Evolutionary conservation across 2,113 vertebrate species (phyloP).

Genomic region (Nibea coibor): DNA sequence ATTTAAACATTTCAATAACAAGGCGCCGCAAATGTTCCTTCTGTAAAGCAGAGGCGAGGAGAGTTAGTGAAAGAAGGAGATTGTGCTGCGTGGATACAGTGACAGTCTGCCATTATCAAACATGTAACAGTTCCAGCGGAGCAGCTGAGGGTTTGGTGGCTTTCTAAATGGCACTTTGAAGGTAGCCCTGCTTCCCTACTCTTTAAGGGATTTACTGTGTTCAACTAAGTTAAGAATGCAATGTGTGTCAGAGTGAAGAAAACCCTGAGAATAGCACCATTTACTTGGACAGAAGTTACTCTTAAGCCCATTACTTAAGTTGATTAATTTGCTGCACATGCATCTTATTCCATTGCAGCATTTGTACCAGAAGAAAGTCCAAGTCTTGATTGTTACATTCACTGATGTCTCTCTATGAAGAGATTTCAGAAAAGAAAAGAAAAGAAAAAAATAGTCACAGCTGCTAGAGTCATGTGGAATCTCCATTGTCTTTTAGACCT

Average conservation of each 20-base stretch:
- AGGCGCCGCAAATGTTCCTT: not conserved
- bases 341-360: too few relatives aligned
- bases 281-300: too few relatives aligned
- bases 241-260: too few relatives aligned
- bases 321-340: too few relatives aligned
- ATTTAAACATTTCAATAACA: not conserved
- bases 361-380: too few relatives aligned
- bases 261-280: too few relatives aligned
- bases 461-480: constrained; percentile 7
- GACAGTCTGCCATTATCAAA: not conserved
- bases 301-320: too few relatives aligned
- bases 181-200: not conserved
- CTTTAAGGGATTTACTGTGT: too few relatives aligned
- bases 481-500: not conserved
- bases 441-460: not conserved
- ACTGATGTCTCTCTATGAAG: not conserved
- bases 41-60: not conserved
- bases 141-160: not conserved
- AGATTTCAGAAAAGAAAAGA: too few relatives aligned
- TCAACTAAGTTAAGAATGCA: too few relatives aligned
- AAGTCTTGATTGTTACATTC: not conserved
- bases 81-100: not conserved
- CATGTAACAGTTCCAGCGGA: not conserved
- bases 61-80: not conserved
- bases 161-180: not conserved